Evolutionary conservation across 1,140 invertebrate species (phyloP).

Genomic region (Cyphomyrmex costatus): DNA sequence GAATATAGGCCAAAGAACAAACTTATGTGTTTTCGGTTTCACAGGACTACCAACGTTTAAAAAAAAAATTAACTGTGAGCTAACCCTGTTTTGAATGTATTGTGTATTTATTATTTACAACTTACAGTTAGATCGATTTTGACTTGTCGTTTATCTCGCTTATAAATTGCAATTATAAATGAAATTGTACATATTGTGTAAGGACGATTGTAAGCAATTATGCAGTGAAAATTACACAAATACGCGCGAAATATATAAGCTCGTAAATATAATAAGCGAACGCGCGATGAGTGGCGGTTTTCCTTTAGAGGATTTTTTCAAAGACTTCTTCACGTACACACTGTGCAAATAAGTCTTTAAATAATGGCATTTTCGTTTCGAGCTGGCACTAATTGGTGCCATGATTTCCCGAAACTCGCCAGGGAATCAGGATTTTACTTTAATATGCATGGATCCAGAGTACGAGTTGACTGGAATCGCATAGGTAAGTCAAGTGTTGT

Average conservation of each 20-base stretch:
- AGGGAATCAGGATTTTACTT: slow-evolving; percentile 90
- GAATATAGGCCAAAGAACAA: too few relatives aligned
- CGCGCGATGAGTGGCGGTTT: neutral
- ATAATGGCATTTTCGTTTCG: slow-evolving; percentile 86
- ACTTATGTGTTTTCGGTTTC: too few relatives aligned
- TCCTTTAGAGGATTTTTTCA: neutral
- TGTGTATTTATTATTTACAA: too few relatives aligned
- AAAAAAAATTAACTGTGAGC: too few relatives aligned
- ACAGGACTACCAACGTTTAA: too few relatives aligned
- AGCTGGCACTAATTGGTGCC: slow-evolving; percentile 88
- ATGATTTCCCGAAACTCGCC: slow-evolving; percentile 90
- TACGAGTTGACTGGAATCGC: slow-evolving; percentile 89
- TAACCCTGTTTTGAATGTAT: too few relatives aligned
- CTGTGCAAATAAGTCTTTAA: slow-evolving; percentile 25
- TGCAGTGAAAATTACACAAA: neutral
- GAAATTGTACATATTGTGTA: neutral
- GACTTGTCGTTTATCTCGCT: slow-evolving; percentile 13
- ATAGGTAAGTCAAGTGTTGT: slow-evolving; percentile 87
- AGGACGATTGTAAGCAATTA: neutral
- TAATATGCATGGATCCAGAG: slow-evolving; percentile 87
- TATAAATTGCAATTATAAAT: slow-evolving; percentile 21
- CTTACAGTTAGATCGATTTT: slow-evolving; percentile 15
- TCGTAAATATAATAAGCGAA: neutral
- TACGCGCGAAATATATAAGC: neutral
- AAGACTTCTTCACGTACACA: neutral